phyloP scores from a whole-genome alignment of 1,140 invertebrate species.

The Bombus confusus region DNA sequence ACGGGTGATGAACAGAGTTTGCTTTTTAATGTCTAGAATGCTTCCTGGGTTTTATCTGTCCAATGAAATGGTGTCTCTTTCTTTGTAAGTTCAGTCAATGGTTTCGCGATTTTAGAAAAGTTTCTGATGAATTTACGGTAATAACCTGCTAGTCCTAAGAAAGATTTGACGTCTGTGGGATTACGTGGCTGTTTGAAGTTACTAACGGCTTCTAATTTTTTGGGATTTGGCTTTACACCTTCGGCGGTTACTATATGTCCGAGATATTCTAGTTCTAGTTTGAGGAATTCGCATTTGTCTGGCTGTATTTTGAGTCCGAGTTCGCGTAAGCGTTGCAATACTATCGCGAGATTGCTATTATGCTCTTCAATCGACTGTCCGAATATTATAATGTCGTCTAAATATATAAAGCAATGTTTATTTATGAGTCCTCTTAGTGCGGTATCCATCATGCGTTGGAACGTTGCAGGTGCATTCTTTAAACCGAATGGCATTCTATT shows the following conservation, averaged over 20 bases:
- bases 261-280: not conserved
- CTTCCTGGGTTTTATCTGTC: too few relatives aligned
- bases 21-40: too few relatives aligned
- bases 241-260: not conserved
- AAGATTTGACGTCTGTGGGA: not conserved
- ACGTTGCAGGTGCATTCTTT: too few relatives aligned
- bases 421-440: not conserved
- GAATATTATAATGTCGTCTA: not conserved
- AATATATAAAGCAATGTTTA: not conserved
- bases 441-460: not conserved
- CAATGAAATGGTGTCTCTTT: not conserved
- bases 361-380: not conserved
- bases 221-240: not conserved
- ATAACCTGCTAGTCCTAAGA: conserved; percentile 13
- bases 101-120: not conserved
- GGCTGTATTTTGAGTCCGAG: not conserved
- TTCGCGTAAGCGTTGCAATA: not conserved
- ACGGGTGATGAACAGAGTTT: too few relatives aligned
- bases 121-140: conserved; percentile 21
- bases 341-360: not conserved
- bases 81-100: not conserved
- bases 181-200: not conserved
- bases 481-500: too few relatives aligned
- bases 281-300: not conserved
- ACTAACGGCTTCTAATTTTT: not conserved